Percentiles rank a stretch among this genome's conserved stretches.
Conservation (phyloP, 2,888 invertebrate genomes). For the Palloptera scutellata region DNA sequence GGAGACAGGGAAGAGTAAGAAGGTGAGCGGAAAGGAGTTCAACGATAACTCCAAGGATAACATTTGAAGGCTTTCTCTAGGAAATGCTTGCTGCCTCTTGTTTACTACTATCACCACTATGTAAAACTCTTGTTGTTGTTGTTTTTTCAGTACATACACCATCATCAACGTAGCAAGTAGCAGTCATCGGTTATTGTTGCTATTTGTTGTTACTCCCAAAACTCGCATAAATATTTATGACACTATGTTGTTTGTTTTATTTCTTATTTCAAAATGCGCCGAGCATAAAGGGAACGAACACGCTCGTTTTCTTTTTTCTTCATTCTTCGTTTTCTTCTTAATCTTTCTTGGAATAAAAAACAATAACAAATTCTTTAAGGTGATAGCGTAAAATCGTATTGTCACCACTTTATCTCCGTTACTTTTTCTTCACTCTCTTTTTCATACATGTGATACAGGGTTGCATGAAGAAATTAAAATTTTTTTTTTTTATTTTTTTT, state of each 20-base stretch:
- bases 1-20: background rate
- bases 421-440: no score
- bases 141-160: background rate
- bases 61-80: background rate
- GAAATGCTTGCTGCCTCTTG: background rate
- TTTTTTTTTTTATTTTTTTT: no score
- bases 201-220: conserved; percentile 53
- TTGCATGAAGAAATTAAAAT: no score
- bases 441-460: no score
- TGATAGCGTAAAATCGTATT: no score
- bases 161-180: background rate
- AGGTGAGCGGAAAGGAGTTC: background rate
- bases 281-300: no score
- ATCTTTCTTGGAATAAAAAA: no score
- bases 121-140: conserved; percentile 6
- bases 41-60: background rate
- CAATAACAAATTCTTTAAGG: no score
- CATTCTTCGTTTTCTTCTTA: no score
- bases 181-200: background rate
- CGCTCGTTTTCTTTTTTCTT: no score
- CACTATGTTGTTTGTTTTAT: conserved; percentile 38
- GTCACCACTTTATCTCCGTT: no score
- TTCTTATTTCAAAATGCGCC: background rate
- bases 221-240: conserved; percentile 64
- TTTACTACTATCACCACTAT: background rate